Conservation (phyloP, 2,888 invertebrate genomes). For the Drosophila aldrichi region DNA sequence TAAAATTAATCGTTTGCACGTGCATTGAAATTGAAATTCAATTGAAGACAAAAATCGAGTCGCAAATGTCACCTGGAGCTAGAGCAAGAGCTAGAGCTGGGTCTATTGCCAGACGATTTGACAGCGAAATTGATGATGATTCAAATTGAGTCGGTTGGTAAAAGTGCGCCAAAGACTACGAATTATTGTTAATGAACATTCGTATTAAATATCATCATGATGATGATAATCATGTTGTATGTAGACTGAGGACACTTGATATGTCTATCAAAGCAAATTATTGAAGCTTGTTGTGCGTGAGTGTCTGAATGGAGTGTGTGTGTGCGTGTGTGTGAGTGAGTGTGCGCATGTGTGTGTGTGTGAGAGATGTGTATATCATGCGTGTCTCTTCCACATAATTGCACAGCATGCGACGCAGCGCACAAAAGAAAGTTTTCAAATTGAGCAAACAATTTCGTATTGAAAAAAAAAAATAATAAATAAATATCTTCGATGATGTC, state of each 20-base stretch:
- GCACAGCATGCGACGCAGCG: slow-evolving; percentile 45
- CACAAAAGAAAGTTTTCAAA: slow-evolving; percentile 70
- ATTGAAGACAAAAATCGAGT: slow-evolving; percentile 3
- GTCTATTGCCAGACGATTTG: slow-evolving; percentile 21
- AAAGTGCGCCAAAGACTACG: slow-evolving; percentile 33
- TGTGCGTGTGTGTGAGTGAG: no score
- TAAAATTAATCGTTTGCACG: slow-evolving; percentile 71
- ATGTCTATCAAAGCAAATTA: slow-evolving; percentile 61
- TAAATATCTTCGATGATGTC: slow-evolving; percentile 55
- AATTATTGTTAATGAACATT: slow-evolving; percentile 21
- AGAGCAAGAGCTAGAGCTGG: no score
- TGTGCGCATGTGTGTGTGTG: not conserved
- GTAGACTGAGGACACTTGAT: slow-evolving; percentile 65
- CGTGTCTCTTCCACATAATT: slow-evolving; percentile 40
- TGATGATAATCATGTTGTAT: slow-evolving; percentile 1
- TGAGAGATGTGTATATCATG: not conserved
- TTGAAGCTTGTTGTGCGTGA: slow-evolving; percentile 28
- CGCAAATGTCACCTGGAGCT: slow-evolving; percentile 32
- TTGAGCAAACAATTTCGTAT: slow-evolving; percentile 41
- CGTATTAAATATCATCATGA: slow-evolving; percentile 14
- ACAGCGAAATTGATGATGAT: slow-evolving; percentile 36
- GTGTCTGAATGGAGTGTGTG: not conserved
- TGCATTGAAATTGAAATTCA: slow-evolving; percentile 55
- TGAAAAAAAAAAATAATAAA: slow-evolving; percentile 6
- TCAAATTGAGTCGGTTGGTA: slow-evolving; percentile 36